A percentile compares a stretch with the other conserved stretches of the same genome.
Evolutionary conservation across 2,888 invertebrate genomes (phyloP).

Genomic region (Acrocera orbiculus): DNA sequence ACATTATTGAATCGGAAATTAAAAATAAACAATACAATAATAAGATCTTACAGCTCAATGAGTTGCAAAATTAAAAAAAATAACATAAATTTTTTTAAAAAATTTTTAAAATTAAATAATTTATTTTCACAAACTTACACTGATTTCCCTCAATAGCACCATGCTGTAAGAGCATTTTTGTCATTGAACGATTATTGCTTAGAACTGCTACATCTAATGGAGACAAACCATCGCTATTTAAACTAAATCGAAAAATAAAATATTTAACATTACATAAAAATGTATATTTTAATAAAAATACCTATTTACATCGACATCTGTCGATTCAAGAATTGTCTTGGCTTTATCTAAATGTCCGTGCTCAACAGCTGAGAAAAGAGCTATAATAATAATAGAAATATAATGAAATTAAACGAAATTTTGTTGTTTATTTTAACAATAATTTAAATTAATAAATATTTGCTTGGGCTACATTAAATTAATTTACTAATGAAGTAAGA

Average conservation of each 20-base stretch:
- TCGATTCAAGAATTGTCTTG: constrained; percentile 75
- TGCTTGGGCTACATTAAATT: background rate
- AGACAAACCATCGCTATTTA: constrained; percentile 76
- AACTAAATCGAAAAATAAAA: constrained; percentile 36
- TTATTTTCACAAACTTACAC: constrained; percentile 43
- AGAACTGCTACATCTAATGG: constrained; percentile 86
- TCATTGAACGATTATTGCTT: constrained; percentile 72
- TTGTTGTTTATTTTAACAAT: background rate
- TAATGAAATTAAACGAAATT: background rate
- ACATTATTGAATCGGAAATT: too few species aligned
- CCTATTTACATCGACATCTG: constrained; percentile 89
- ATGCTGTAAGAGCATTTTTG: constrained; percentile 74
- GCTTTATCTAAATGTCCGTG: constrained; percentile 89
- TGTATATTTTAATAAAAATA: constrained; percentile 25
- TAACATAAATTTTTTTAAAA: background rate
- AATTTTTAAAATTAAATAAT: too few species aligned
- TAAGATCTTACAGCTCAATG: too few species aligned
- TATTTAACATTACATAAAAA: background rate
- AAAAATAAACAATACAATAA: too few species aligned
- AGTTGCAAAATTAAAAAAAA: too few species aligned
- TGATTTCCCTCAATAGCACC: constrained; percentile 71
- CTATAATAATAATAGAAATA: constrained; percentile 50
- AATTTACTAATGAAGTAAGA: too few species aligned
- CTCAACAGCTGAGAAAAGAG: constrained; percentile 87
- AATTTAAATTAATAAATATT: background rate